These are phyloP conservation scores for Microctenopoma lineatum DNA, from an alignment of 2,797 vertebrate species.

Conservation along the genomic window DNA sequence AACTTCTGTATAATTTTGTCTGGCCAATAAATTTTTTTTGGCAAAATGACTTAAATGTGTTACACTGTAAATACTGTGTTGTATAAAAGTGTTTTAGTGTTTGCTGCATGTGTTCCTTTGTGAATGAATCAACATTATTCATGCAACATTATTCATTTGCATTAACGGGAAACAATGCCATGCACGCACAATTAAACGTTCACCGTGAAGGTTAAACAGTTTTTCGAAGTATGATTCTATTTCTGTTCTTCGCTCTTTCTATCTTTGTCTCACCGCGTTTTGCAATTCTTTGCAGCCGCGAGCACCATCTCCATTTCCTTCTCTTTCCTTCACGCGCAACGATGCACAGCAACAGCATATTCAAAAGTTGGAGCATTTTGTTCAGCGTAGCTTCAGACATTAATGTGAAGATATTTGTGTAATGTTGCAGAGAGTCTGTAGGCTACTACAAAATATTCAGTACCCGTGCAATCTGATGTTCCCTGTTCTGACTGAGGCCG, in stretches of 20 bases:
- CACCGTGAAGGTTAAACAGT: neutral
- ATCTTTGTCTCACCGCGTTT: neutral
- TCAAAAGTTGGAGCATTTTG: no score
- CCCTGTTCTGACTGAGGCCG: slow-evolving; percentile 24
- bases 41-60: neutral
- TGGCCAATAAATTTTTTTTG: neutral
- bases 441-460: slow-evolving; percentile 6
- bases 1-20: no score
- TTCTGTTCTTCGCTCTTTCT: neutral
- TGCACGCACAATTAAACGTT: neutral
- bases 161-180: neutral
- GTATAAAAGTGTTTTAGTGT: neutral
- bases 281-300: slow-evolving; percentile 7
- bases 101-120: neutral
- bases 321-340: neutral
- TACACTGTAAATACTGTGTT: no score
- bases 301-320: neutral
- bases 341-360: neutral
- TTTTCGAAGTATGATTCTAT: neutral
- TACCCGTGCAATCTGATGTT: neutral
- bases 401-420: slow-evolving; percentile 4
- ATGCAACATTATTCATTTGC: neutral
- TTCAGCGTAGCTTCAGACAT: no score
- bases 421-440: neutral
- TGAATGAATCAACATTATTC: neutral